Conservation (phyloP, 2,113 vertebrate genomes). For the Rhynchomys soricoides region DNA sequence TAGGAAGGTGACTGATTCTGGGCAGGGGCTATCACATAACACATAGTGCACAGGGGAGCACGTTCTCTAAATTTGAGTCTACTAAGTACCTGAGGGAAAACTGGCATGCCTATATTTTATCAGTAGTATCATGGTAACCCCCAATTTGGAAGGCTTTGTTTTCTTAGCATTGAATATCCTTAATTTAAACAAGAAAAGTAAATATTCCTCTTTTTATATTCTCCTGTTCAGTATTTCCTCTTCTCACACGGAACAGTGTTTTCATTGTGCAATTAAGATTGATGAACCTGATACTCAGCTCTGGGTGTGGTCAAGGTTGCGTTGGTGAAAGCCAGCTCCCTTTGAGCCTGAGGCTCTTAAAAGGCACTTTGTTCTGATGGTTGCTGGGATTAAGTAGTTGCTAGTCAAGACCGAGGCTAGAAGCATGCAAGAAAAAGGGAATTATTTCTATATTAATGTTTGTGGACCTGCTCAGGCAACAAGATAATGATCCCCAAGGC, state of each 20-base stretch:
- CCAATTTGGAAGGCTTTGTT: background rate
- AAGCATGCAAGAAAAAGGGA: background rate
- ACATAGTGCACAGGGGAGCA: background rate
- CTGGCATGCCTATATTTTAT: background rate
- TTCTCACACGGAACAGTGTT: background rate
- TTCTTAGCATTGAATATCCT: conserved; percentile 23
- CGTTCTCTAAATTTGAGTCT: background rate
- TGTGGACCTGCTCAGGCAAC: background rate
- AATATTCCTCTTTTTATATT: background rate
- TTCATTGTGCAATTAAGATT: conserved; percentile 39
- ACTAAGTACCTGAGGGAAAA: background rate
- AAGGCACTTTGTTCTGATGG: background rate
- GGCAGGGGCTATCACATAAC: background rate
- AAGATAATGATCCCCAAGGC: background rate
- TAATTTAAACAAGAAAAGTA: conserved; percentile 52
- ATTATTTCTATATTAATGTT: background rate
- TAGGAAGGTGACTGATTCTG: background rate
- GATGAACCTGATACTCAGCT: background rate
- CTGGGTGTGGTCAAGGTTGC: background rate
- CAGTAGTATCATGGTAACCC: background rate
- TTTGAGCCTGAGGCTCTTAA: background rate
- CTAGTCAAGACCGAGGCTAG: background rate
- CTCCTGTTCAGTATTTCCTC: background rate
- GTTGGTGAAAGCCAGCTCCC: background rate
- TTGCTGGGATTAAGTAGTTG: background rate